Evolutionary conservation across 2,113 vertebrate species (phyloP).

Genomic region (Hemiprocne comata): DNA sequence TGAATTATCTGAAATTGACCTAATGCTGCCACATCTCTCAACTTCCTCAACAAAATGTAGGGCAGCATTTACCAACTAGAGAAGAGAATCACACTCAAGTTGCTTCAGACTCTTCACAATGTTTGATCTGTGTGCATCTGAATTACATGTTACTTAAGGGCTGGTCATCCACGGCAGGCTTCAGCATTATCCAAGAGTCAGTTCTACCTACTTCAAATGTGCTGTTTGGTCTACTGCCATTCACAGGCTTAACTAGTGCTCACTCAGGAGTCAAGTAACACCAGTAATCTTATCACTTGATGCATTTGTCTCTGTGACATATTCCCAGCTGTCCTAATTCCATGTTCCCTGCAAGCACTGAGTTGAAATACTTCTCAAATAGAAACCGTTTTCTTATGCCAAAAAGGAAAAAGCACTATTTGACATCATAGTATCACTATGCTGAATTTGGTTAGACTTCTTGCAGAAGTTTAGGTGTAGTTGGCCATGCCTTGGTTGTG

Average conservation of each 20-base stretch:
- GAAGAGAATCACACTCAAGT: background rate
- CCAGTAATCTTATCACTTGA: background rate
- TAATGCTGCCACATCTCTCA: background rate
- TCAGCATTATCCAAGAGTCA: background rate
- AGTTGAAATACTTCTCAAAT: background rate
- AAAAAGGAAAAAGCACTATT: background rate
- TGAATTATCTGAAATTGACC: background rate
- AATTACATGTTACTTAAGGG: background rate
- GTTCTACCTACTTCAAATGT: background rate
- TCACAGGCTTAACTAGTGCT: background rate
- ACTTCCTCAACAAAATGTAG: background rate
- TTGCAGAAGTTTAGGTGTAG: background rate
- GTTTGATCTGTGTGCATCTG: background rate
- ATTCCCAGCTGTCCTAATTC: background rate
- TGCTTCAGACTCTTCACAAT: background rate
- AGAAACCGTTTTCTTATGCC: background rate
- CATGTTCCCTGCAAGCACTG: background rate
- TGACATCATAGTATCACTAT: background rate
- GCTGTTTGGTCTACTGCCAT: background rate
- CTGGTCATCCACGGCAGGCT: background rate
- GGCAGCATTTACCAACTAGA: background rate
- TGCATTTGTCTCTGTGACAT: background rate
- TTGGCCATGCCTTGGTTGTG: background rate
- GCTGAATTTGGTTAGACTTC: background rate
- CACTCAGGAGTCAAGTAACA: background rate